Conservation (phyloP, 2,113 vertebrate species). For the Fulmarus glacialis region DNA sequence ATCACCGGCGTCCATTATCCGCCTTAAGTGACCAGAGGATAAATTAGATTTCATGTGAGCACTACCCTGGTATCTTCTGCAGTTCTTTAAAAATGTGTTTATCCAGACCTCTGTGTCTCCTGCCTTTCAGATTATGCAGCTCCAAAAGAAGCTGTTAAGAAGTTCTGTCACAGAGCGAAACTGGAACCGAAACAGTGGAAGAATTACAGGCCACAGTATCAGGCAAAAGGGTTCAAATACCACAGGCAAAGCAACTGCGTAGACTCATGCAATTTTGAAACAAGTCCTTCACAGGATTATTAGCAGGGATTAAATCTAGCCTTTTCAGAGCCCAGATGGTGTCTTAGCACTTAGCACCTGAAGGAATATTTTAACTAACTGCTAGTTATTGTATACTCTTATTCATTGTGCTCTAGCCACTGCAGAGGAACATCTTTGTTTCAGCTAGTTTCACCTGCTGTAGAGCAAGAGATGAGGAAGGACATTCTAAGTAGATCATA, state of each 20-base stretch:
- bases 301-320: background rate
- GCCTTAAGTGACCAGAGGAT: background rate
- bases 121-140: background rate
- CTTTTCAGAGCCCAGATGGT: background rate
- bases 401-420: background rate
- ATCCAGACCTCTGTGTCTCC: background rate
- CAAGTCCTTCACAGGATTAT: background rate
- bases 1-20: background rate
- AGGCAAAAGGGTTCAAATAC: background rate
- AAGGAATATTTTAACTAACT: background rate
- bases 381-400: background rate
- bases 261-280: background rate
- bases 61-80: background rate
- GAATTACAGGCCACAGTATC: background rate
- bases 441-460: background rate
- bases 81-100: background rate
- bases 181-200: background rate
- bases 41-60: background rate
- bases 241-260: background rate
- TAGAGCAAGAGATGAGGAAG: background rate
- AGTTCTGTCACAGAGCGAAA: background rate
- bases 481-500: background rate
- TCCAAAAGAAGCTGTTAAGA: background rate
- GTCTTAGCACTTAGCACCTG: background rate
- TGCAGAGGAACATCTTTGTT: background rate